These are phyloP conservation scores for Heteropelma amictum DNA, from an alignment of 2,888 invertebrate species.

Conservation along the genomic window DNA sequence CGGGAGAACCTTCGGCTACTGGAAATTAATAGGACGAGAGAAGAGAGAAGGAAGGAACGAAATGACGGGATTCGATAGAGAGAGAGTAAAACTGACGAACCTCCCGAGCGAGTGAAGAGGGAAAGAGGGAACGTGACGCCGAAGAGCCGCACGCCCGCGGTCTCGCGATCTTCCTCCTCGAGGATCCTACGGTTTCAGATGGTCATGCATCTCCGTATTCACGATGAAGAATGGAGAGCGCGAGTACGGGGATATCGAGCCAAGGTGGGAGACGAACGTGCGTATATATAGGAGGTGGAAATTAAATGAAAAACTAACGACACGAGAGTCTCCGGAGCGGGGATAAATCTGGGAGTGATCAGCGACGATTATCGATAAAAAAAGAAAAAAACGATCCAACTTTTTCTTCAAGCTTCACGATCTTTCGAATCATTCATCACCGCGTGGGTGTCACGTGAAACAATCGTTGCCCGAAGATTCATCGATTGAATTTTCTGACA, in stretches of 20 bases:
- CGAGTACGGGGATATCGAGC: slow-evolving; percentile 10
- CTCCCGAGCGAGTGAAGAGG: slow-evolving; percentile 26
- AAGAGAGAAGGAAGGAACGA: neutral
- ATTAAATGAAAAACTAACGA: slow-evolving; percentile 41
- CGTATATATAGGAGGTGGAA: slow-evolving; percentile 41
- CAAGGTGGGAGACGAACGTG: slow-evolving; percentile 6
- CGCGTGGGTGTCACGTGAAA: too few species aligned
- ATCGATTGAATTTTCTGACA: too few species aligned
- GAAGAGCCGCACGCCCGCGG: slow-evolving; percentile 3
- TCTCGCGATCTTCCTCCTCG: slow-evolving; percentile 35
- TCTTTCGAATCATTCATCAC: too few species aligned
- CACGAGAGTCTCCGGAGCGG: slow-evolving; percentile 34
- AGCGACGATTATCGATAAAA: slow-evolving; percentile 1
- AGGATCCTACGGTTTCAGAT: slow-evolving; percentile 31
- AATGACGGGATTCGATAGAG: slow-evolving; percentile 38
- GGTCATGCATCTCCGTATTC: slow-evolving; percentile 15
- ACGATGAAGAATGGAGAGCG: slow-evolving; percentile 27
- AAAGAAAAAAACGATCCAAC: too few species aligned
- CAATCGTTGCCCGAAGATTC: too few species aligned
- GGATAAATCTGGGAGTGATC: neutral
- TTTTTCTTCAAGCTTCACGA: too few species aligned
- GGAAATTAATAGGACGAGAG: slow-evolving; percentile 48
- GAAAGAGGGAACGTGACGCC: slow-evolving; percentile 42
- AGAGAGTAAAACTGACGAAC: slow-evolving; percentile 39
- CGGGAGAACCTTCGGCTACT: slow-evolving; percentile 37